Percentiles rank a stretch among this genome's conserved stretches.
These are phyloP conservation scores for Periophthalmus modestus DNA, from an alignment of 2,113 vertebrate genomes.

Conservation along the genomic window DNA sequence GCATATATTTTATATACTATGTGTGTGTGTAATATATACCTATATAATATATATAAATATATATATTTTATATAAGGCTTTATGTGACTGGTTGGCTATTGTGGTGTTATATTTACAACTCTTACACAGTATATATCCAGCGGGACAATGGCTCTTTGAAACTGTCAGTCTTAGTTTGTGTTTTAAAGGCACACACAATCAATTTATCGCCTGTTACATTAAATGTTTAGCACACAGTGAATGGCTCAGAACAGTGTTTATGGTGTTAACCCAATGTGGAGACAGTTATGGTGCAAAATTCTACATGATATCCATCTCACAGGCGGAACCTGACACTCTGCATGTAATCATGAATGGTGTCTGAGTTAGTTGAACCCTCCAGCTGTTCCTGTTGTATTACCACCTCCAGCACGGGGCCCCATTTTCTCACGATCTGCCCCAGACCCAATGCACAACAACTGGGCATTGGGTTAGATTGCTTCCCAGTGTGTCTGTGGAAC, in stretches of 20 bases:
- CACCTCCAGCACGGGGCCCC: constrained; percentile 49
- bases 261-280: constrained; percentile 44
- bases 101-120: neutral
- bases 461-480: constrained; percentile 57
- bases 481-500: constrained; percentile 39
- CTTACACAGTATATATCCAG: constrained; percentile 12
- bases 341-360: constrained; percentile 28
- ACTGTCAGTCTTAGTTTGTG: constrained; percentile 56
- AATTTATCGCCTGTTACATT: neutral
- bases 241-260: constrained; percentile 34
- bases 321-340: constrained; percentile 40
- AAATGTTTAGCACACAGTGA: constrained; percentile 20
- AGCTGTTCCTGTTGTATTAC: constrained; percentile 63
- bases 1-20: too few relatives aligned
- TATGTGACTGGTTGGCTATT: neutral
- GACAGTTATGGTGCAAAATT: constrained; percentile 24
- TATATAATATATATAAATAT: too few relatives aligned
- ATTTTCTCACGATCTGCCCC: constrained; percentile 54
- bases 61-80: too few relatives aligned
- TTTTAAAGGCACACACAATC: constrained; percentile 6
- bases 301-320: constrained; percentile 33
- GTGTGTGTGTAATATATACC: too few relatives aligned
- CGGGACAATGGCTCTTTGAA: constrained; percentile 57
- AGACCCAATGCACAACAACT: constrained; percentile 49
- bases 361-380: constrained; percentile 21